Conservation (phyloP, 2,797 vertebrate species). For the Tenualosa ilisha region DNA sequence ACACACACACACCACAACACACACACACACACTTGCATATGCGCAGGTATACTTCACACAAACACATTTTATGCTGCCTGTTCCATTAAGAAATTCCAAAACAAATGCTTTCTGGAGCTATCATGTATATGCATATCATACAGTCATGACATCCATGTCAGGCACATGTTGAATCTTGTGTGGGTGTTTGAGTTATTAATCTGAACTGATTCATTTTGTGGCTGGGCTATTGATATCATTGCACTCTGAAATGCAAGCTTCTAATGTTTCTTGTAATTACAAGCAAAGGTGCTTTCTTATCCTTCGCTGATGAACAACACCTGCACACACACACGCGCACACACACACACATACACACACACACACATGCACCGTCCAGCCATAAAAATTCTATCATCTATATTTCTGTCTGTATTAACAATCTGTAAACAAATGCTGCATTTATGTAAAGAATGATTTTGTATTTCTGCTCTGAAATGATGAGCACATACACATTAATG, state of each 20-base stretch:
- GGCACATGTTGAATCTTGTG: not conserved
- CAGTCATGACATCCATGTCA: not conserved
- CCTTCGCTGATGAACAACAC: not conserved
- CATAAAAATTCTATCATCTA: not conserved
- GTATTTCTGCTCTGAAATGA: not conserved
- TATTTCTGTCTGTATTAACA: conserved; percentile 28
- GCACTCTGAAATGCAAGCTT: not conserved
- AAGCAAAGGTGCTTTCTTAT: not conserved
- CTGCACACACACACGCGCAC: not conserved
- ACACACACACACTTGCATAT: too few species aligned
- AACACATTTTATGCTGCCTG: too few species aligned
- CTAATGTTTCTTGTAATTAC: not conserved
- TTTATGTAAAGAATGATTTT: not conserved
- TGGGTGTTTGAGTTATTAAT: not conserved
- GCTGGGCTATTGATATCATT: not conserved
- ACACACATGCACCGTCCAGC: not conserved
- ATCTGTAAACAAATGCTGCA: conserved; percentile 24
- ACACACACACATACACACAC: conserved; percentile 34
- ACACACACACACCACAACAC: too few species aligned
- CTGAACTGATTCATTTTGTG: not conserved
- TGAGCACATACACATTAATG: conserved; percentile 2
- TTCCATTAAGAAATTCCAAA: not conserved
- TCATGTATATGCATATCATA: not conserved
- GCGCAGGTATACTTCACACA: too few species aligned
- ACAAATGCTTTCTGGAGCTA: not conserved